Percentiles rank a stretch among this genome's conserved stretches.
Evolutionary conservation across 2,888 invertebrate genomes (phyloP).

Genomic region (Tinea trinotella): DNA sequence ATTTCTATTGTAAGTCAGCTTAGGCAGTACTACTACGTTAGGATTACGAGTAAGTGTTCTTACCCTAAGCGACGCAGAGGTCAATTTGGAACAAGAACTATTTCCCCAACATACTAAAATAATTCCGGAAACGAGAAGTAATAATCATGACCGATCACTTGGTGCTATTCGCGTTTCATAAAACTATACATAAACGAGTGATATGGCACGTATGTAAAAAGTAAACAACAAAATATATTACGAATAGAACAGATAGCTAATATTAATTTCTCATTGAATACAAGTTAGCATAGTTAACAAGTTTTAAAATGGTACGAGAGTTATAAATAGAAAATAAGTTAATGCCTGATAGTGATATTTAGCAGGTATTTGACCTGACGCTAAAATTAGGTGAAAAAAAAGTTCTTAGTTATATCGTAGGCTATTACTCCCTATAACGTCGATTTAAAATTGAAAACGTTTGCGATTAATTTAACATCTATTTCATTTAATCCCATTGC

Average conservation of each 20-base stretch:
- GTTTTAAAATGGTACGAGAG: background rate
- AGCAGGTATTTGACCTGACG: slow-evolving; percentile 9
- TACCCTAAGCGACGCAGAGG: background rate
- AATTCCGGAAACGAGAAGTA: background rate
- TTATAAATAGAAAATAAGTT: slow-evolving; percentile 3
- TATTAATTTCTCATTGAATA: too few relatives aligned
- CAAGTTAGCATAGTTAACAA: too few relatives aligned
- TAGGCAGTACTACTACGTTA: background rate
- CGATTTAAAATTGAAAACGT: background rate
- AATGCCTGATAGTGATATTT: slow-evolving; percentile 14
- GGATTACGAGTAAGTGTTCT: background rate
- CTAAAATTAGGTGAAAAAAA: background rate
- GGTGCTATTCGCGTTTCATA: background rate
- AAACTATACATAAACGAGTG: too few relatives aligned
- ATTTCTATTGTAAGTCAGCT: background rate
- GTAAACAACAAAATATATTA: too few relatives aligned
- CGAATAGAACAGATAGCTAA: too few relatives aligned
- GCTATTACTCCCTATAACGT: background rate
- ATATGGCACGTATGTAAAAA: too few relatives aligned
- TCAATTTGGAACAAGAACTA: background rate
- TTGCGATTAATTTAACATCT: background rate
- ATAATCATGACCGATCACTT: background rate
- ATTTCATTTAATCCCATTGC: background rate
- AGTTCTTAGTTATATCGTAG: background rate
- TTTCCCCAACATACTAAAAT: background rate